Evolutionary conservation across 1,140 invertebrate species (phyloP).

Genomic region (Orchesella cincta): DNA sequence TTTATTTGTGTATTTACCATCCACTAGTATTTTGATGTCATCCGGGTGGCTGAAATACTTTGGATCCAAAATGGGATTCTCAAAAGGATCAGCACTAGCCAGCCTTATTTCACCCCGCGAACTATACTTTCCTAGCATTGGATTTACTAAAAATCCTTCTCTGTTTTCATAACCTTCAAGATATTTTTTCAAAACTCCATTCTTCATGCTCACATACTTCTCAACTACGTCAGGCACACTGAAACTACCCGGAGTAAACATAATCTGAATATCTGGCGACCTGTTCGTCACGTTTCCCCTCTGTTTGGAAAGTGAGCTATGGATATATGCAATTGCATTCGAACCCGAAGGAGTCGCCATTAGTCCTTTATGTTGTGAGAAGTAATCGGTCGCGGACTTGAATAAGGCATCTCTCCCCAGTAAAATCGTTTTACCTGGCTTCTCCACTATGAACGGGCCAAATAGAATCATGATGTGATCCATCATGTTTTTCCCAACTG

Average conservation of each 20-base stretch:
- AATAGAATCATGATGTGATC: conserved; percentile 53
- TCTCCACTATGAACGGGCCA: conserved; percentile 28
- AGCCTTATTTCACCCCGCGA: conserved; percentile 70
- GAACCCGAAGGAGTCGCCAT: neutral
- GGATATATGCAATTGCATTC: neutral
- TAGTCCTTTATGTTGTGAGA: neutral
- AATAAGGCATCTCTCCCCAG: neutral
- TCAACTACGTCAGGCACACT: neutral
- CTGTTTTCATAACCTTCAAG: conserved; percentile 23
- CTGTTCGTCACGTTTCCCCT: neutral
- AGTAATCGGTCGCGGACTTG: neutral
- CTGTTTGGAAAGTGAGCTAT: neutral
- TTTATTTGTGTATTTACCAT: too few species aligned
- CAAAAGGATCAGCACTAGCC: conserved; percentile 63
- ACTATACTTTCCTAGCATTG: conserved; percentile 57
- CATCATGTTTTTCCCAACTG: conserved; percentile 57
- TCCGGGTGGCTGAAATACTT: conserved; percentile 68
- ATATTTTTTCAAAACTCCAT: conserved; percentile 17
- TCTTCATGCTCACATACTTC: conserved; percentile 5
- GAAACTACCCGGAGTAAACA: neutral
- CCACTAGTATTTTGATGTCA: conserved; percentile 64
- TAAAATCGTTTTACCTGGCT: neutral
- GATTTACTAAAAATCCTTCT: conserved; percentile 35
- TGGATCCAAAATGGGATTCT: conserved; percentile 72
- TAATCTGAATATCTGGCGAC: neutral